phyloP scores from a whole-genome alignment of 2,113 vertebrate species.

The Leiothrix lutea region DNA sequence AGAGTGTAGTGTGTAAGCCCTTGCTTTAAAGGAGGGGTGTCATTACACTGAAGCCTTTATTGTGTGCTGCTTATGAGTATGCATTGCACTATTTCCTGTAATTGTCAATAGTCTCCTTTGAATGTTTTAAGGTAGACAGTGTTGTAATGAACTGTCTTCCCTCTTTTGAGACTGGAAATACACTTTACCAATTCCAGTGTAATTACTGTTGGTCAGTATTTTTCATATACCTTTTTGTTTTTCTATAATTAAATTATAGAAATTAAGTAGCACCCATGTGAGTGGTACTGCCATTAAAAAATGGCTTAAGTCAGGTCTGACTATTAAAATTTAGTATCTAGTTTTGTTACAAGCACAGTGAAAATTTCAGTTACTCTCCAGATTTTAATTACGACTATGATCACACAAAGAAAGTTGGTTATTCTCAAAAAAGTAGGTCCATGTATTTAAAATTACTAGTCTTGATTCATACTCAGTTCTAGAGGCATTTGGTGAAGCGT shows the following conservation, averaged over 20 bases:
- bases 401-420: neutral
- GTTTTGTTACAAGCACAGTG: neutral
- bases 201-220: neutral
- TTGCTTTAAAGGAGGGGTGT: neutral
- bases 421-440: neutral
- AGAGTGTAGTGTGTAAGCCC: neutral
- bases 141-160: neutral
- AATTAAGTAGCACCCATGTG: neutral
- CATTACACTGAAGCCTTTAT: neutral
- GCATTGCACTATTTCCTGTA: neutral
- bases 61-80: neutral
- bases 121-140: neutral
- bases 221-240: neutral
- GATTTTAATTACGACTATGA: neutral
- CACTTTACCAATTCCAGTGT: neutral
- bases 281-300: neutral
- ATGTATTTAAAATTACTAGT: neutral
- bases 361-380: neutral
- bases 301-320: neutral
- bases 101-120: neutral
- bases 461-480: neutral
- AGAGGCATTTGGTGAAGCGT: neutral
- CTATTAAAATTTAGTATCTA: neutral
- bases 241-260: neutral
- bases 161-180: neutral